Evolutionary conservation across 2,113 vertebrate species (phyloP).

Genomic region (Micronisus gabar): DNA sequence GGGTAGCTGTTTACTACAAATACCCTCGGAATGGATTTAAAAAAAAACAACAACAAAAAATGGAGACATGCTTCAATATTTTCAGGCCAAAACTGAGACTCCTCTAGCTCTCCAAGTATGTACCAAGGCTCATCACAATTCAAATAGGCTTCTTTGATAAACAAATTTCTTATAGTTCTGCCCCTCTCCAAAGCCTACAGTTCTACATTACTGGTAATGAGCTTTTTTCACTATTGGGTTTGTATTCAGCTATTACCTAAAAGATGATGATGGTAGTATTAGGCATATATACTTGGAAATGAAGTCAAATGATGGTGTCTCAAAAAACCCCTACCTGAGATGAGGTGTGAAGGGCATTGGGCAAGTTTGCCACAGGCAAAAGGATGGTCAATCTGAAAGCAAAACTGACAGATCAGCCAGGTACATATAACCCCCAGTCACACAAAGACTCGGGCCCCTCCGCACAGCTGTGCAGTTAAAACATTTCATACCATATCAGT

Average conservation of each 20-base stretch:
- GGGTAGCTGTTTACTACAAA: not conserved
- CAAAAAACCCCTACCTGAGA: not conserved
- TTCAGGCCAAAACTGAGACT: not conserved
- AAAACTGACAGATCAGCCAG: rapidly evolving
- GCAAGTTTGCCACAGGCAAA: rapidly evolving
- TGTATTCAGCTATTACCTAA: not conserved
- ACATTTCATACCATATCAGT: rapidly evolving
- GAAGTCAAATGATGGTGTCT: not conserved
- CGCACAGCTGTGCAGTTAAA: rapidly evolving
- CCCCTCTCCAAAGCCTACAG: not conserved
- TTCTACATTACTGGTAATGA: not conserved
- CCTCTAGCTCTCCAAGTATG: not conserved
- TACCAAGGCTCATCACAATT: not conserved
- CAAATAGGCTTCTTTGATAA: not conserved
- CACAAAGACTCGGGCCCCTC: rapidly evolving
- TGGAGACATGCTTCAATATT: not conserved
- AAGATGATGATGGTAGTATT: not conserved
- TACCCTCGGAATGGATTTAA: not conserved
- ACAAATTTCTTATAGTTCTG: not conserved
- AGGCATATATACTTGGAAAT: not conserved
- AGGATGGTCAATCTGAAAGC: not conserved
- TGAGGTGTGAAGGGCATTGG: not conserved
- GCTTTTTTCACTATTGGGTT: not conserved
- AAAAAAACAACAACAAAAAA: not conserved
- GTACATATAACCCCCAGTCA: rapidly evolving